Conservation (phyloP, 92 coral and sea anemone species). For the Zoanthus sansibaricus region DNA sequence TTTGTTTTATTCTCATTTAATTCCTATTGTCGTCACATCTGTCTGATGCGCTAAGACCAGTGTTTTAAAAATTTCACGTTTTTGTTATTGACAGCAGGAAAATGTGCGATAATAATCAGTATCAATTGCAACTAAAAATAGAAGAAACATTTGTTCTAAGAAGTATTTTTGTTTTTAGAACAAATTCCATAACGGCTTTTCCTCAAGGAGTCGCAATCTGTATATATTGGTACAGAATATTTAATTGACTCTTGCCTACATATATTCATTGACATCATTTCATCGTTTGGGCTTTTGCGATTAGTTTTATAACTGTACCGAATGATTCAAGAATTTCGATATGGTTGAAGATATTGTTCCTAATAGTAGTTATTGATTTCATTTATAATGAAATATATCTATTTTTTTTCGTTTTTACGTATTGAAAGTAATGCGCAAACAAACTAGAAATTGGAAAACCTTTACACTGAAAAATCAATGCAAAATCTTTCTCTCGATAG, state of each 20-base stretch:
- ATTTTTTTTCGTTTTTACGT: too few relatives aligned
- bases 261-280: background rate
- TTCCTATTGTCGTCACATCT: slow-evolving; percentile 28
- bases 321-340: too few relatives aligned
- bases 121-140: background rate
- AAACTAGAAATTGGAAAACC: background rate
- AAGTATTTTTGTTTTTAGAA: background rate
- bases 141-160: slow-evolving; percentile 14
- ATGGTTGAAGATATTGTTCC: background rate
- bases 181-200: too few relatives aligned
- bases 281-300: too few relatives aligned
- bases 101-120: background rate
- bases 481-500: background rate
- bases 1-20: background rate
- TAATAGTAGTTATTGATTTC: background rate
- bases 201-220: too few relatives aligned
- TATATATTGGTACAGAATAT: background rate
- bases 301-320: too few relatives aligned
- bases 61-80: background rate
- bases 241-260: background rate
- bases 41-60: slow-evolving; percentile 9
- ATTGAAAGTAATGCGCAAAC: background rate
- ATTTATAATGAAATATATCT: background rate
- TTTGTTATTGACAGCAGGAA: background rate
- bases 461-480: background rate